Conservation (phyloP, 2,888 invertebrate species). For the Brachylomia viminalis region DNA sequence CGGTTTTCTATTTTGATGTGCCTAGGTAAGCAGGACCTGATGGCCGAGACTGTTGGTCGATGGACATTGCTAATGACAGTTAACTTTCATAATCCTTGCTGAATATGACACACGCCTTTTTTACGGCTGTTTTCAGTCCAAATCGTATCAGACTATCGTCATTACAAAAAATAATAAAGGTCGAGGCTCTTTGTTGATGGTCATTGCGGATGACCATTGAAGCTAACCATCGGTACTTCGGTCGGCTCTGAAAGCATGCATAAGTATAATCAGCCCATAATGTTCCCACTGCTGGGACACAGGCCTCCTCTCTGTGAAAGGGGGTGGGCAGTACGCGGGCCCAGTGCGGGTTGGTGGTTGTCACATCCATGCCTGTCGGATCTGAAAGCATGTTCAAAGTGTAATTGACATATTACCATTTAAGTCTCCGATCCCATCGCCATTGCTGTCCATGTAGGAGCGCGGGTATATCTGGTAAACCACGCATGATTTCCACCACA, state of each 20-base stretch:
- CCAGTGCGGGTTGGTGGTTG: background rate
- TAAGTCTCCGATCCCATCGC: conserved; percentile 93
- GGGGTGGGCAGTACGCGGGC: no score
- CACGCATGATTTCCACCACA: conserved; percentile 94
- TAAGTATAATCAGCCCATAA: background rate
- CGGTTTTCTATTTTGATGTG: background rate
- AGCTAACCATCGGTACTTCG: background rate
- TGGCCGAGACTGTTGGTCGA: background rate
- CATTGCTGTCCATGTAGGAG: conserved; percentile 93
- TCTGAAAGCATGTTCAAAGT: background rate
- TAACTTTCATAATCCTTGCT: background rate
- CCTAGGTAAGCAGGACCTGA: background rate
- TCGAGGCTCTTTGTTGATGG: background rate
- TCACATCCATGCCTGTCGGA: background rate
- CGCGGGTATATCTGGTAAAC: conserved; percentile 95
- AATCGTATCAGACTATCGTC: background rate
- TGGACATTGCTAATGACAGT: background rate
- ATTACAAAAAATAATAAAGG: background rate
- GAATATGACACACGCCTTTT: background rate
- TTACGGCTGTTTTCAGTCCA: background rate
- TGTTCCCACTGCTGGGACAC: background rate
- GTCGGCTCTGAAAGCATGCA: background rate
- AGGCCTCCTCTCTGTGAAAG: background rate
- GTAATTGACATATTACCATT: background rate
- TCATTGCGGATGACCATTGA: background rate